A percentile compares a stretch with the other conserved stretches of the same genome.
Conservation (phyloP, 2,113 vertebrate species). For the Calyptomena viridis region DNA sequence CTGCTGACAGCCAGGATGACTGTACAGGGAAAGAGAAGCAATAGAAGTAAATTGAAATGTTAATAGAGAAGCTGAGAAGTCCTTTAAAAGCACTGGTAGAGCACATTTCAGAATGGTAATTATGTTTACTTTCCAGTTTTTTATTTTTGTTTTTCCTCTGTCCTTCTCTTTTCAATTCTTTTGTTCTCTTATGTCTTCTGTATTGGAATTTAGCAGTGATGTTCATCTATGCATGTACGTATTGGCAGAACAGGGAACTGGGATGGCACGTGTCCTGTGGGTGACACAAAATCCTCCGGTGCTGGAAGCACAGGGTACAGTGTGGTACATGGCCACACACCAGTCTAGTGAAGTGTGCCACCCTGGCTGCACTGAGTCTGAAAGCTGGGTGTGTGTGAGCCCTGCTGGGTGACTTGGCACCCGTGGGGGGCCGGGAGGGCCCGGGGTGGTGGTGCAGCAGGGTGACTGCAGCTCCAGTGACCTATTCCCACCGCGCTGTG, state of each 20-base stretch:
- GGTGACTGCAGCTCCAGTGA: neutral
- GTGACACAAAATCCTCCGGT: neutral
- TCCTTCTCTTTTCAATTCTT: neutral
- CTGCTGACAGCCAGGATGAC: neutral
- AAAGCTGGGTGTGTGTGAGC: neutral
- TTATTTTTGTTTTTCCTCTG: neutral
- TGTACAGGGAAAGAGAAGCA: neutral
- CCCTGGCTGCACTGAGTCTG: neutral
- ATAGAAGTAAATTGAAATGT: neutral
- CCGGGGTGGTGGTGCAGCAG: neutral
- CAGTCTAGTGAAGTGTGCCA: accelerated
- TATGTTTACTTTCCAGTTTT: neutral
- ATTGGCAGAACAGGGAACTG: neutral
- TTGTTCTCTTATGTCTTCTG: neutral
- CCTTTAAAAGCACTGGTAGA: neutral
- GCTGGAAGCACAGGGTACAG: accelerated
- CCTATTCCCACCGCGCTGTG: neutral
- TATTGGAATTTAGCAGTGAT: neutral
- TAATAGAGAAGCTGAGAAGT: neutral
- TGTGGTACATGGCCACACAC: accelerated
- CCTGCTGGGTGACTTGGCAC: neutral
- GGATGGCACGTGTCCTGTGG: too few species aligned
- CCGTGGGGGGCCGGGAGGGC: neutral
- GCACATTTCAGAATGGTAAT: neutral
- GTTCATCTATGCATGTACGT: accelerated